These are phyloP conservation scores for Pitta sordida DNA, from an alignment of 2,113 vertebrate species.

Conservation along the genomic window DNA sequence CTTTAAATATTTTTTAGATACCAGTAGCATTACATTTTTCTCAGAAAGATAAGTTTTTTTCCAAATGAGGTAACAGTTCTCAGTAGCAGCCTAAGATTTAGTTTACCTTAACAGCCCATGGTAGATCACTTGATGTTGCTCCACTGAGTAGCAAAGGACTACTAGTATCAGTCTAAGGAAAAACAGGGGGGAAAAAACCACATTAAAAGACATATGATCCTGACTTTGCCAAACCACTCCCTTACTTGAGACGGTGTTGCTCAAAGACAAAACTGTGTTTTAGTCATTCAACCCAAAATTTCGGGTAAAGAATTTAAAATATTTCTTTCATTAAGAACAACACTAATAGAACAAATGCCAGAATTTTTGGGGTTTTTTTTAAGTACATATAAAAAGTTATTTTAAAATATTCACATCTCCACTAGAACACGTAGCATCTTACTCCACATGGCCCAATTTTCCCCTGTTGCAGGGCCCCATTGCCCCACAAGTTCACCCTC, in stretches of 20 bases:
- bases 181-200: background rate
- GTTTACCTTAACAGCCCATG: constrained; percentile 94
- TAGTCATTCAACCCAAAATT: background rate
- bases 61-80: background rate
- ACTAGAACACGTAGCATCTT: background rate
- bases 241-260: background rate
- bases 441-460: background rate
- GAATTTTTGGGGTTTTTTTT: too few species aligned
- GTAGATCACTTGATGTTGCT: constrained; percentile 73
- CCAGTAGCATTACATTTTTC: background rate
- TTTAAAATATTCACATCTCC: background rate
- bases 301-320: background rate
- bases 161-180: constrained; percentile 81
- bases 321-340: background rate
- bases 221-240: background rate
- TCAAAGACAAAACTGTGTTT: background rate
- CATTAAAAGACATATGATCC: background rate
- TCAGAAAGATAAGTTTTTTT: background rate
- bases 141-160: constrained; percentile 83
- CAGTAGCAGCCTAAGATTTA: background rate
- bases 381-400: too few species aligned
- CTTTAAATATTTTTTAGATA: background rate
- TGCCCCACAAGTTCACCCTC: background rate
- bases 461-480: background rate
- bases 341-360: background rate